Base-by-base conservation (phyloP, 2,888 invertebrate species). In the Pterobdella sp. region DNA sequence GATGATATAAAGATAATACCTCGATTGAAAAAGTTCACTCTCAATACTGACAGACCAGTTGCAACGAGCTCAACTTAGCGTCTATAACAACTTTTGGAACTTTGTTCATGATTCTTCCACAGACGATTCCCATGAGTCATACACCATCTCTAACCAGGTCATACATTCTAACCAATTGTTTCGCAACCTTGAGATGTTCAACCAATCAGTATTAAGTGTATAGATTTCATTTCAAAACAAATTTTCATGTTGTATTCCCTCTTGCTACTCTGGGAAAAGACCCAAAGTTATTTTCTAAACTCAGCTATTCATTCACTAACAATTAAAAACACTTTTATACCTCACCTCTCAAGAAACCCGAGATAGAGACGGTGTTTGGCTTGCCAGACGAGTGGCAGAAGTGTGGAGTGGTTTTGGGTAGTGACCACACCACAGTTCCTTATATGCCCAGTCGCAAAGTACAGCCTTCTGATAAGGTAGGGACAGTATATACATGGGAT, bases 1-100 rank as follows among this genome's bases (percentile, higher is more conserved):
- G n/a, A n/a, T n/a, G n/a, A n/a, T n/a, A n/a, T n/a, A n/a, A n/a
- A n/a, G n/a, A n/a, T n/a, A n/a, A n/a, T n/a, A n/a, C n/a, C n/a
- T n/a, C n/a, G n/a, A n/a, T n/a, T n/a, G n/a, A n/a, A n/a, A n/a
- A n/a, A n/a, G n/a, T n/a, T n/a, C n/a, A n/a, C n/a, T n/a, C n/a
- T n/a, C n/a, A n/a, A n/a, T n/a, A n/a, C 35, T 14, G 34, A 26
- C 73, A 87, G 87, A 83, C 72, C 87, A 87, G 74, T 85, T 87
- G 76, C 79, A 80, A 63, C 79, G 80, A 73, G 84, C 86, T n/a
- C 82, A 82, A 22, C 78, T 87, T 73, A 86, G 85, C 79, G 78
- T 84, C 22, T 87, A 85, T 79, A 87, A 86, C 78, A 87, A 87
- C 78, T 84, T 84, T 76, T 87, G 87, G 87, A 83, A 83, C 73